Conservation (phyloP, 2,888 invertebrate genomes). For the Trachelus tabidus region DNA sequence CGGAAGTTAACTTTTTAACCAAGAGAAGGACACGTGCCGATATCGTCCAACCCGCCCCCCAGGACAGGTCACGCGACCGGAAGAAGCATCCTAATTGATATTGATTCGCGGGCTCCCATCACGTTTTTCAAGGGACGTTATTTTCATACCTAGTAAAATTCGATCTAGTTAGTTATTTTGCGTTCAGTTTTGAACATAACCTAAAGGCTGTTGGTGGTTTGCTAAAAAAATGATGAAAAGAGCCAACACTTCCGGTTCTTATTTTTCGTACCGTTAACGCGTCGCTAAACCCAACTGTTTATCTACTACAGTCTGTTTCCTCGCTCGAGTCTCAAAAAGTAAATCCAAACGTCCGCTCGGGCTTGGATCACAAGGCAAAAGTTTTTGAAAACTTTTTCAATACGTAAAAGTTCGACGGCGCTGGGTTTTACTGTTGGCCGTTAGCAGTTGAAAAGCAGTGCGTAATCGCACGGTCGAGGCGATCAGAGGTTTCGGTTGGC, state of each 20-base stretch:
- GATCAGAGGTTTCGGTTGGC: not conserved
- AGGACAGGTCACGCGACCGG: conserved; percentile 61
- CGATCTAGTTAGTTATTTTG: not conserved
- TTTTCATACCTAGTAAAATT: not conserved
- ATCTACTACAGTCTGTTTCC: not conserved
- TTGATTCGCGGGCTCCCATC: conserved; percentile 45
- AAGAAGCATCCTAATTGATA: conserved; percentile 66
- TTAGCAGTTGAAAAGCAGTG: conserved; percentile 46
- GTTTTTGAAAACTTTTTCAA: conserved; percentile 60
- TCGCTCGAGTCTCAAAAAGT: conserved; percentile 41
- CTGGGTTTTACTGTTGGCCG: conserved; percentile 50
- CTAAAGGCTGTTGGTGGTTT: not conserved
- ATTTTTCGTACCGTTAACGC: not conserved
- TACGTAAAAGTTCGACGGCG: conserved; percentile 51
- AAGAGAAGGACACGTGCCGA: conserved; percentile 55
- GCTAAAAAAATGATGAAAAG: not conserved
- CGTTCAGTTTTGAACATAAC: not conserved
- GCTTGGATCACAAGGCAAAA: conserved; percentile 32
- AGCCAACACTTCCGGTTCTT: not conserved
- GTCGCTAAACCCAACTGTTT: not conserved
- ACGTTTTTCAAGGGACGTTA: not conserved
- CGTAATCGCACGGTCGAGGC: not conserved
- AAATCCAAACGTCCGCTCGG: conserved; percentile 47
- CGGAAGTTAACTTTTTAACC: conserved; percentile 45
- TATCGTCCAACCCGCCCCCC: conserved; percentile 33